Percentiles rank a stretch among this genome's conserved stretches.
Conservation (phyloP, 2,888 invertebrate species). For the Drosophila helvetica region DNA sequence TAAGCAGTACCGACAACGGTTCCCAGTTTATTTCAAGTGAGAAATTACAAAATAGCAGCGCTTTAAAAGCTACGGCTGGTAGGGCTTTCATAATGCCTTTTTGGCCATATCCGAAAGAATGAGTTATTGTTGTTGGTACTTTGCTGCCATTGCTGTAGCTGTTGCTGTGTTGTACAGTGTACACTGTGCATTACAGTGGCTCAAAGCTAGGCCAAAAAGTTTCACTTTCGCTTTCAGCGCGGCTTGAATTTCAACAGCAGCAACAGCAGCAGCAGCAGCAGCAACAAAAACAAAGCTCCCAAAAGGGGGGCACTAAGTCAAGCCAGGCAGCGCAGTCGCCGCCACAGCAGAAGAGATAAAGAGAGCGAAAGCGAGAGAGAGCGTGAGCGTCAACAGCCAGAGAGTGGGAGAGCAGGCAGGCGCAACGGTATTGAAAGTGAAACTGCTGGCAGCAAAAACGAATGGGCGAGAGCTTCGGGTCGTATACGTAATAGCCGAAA, state of each 20-base stretch:
- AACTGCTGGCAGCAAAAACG: conserved; percentile 48
- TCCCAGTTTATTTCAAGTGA: conserved; percentile 56
- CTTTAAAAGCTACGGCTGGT: conserved; percentile 41
- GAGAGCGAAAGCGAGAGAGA: conserved; percentile 12
- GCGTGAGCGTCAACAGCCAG: conserved; percentile 21
- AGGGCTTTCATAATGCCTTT: conserved; percentile 64
- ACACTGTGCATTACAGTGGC: conserved; percentile 50
- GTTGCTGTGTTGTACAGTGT: not conserved
- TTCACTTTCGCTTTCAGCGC: conserved; percentile 83
- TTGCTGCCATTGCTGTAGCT: not conserved
- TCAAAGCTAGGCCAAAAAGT: conserved; percentile 73
- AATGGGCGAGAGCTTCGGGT: conserved; percentile 22
- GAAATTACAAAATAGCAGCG: conserved; percentile 56
- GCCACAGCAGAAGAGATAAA: conserved; percentile 8
- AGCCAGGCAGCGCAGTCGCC: conserved; percentile 59
- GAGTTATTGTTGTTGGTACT: conserved; percentile 48
- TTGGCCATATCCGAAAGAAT: conserved; percentile 54
- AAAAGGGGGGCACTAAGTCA: conserved; percentile 75
- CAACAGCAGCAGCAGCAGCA: conserved; percentile 29
- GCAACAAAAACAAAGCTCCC: conserved; percentile 35
- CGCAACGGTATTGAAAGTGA: conserved; percentile 68
- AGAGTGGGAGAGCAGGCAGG: conserved; percentile 35
- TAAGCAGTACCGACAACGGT: conserved; percentile 36
- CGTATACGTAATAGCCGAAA: conserved; percentile 70
- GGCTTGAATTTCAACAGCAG: conserved; percentile 60